Evolutionary conservation across 2,113 vertebrate genomes (phyloP).

Genomic region (Thermophis baileyi): DNA sequence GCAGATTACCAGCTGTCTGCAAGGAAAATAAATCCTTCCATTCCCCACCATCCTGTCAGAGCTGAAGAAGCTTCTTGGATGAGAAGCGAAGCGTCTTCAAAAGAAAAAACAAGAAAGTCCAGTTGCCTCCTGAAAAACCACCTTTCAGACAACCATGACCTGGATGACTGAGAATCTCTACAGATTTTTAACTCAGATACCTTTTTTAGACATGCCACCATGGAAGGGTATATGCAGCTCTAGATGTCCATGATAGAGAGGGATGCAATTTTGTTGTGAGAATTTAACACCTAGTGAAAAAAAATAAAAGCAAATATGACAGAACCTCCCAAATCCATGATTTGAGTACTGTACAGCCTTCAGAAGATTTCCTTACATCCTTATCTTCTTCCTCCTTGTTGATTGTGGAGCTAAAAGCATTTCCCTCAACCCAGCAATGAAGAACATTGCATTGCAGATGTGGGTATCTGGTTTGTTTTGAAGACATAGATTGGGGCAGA

Average conservation of each 20-base stretch:
- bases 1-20: too few species aligned
- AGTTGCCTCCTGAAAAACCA: too few species aligned
- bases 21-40: too few species aligned
- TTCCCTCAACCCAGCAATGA: neutral
- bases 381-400: neutral
- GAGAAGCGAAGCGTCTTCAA: too few species aligned
- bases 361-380: neutral
- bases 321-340: neutral
- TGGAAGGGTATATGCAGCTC: neutral
- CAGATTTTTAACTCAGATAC: neutral
- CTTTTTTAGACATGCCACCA: neutral
- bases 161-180: too few species aligned
- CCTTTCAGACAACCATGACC: too few species aligned
- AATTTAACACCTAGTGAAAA: neutral
- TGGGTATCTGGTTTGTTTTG: neutral
- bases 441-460: neutral
- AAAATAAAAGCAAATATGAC: neutral
- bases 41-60: too few species aligned
- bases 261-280: neutral
- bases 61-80: too few species aligned
- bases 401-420: neutral
- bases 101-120: too few species aligned
- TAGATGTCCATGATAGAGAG: neutral
- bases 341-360: neutral
- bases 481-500: neutral